phyloP scores from a whole-genome alignment of 1,140 invertebrate genomes.

The Zaprionus capensis region DNA sequence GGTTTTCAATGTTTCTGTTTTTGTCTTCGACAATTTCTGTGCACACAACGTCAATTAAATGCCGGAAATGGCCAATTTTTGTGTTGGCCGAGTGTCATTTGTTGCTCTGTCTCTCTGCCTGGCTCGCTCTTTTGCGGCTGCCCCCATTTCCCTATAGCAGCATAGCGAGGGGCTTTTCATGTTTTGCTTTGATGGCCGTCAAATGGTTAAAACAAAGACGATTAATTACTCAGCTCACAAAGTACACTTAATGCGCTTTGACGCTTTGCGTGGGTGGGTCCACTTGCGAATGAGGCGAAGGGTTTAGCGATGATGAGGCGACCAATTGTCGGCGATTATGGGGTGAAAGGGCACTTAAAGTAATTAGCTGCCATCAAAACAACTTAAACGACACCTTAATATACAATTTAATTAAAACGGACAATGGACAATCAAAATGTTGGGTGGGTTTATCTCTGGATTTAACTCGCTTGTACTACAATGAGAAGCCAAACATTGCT shows the following conservation, averaged over 20 bases:
- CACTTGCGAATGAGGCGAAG: constrained; percentile 28
- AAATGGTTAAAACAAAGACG: constrained; percentile 58
- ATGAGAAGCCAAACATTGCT: neutral
- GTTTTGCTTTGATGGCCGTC: constrained; percentile 72
- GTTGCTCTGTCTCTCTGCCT: constrained; percentile 26
- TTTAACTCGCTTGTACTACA: neutral
- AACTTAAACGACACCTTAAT: constrained; percentile 7
- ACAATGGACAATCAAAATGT: constrained; percentile 5
- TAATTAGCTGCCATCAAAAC: constrained; percentile 28
- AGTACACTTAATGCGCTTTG: constrained; percentile 69
- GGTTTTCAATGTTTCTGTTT: constrained; percentile 46
- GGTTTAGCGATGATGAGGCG: constrained; percentile 57
- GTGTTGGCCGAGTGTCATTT: constrained; percentile 60
- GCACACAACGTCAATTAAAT: constrained; percentile 75
- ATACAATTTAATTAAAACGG: constrained; percentile 22
- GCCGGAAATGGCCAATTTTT: constrained; percentile 75
- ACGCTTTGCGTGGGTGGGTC: constrained; percentile 47
- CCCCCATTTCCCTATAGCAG: constrained; percentile 56
- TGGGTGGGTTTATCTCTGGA: constrained; percentile 6
- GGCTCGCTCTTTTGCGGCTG: constrained; percentile 40
- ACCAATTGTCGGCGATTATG: constrained; percentile 32
- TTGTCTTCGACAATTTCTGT: constrained; percentile 67
- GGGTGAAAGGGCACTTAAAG: constrained; percentile 11
- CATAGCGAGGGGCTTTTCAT: constrained; percentile 63
- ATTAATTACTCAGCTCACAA: constrained; percentile 75